Evolutionary conservation across 92 coral and sea anemone species (phyloP), one percentile per base, ranked within the genome.

Genomic region (Montipora capitata): DNA sequence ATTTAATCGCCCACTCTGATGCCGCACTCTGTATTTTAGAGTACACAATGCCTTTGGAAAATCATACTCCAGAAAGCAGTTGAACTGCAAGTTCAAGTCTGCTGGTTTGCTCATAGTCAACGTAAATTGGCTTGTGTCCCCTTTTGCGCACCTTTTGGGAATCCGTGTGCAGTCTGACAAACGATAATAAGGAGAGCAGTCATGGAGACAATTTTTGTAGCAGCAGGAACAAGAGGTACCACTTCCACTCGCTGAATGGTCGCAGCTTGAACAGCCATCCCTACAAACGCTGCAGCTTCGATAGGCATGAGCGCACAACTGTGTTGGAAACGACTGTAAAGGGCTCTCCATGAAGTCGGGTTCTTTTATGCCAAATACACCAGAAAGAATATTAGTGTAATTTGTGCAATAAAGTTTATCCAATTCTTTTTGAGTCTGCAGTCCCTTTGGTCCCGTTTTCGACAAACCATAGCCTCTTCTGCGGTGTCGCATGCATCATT

Each of bases 41-140:
- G 79, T 72, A 44, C 92, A 94, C 51, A 94, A 80, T 11, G 79
- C 79, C 66, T 41, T 59, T 3, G 98, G 98, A 14, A 59, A 72
- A 14, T 89, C 77, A 40, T 76, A 80, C 20, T 92, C 78, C 43
- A 94, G 79, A 40, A 82, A 94, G 76, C 98, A 94, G 91, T 92
- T 94, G 76, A 85, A 94, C 27, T 69, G 61, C 11, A 92, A 71
- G 39, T 75, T 73, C 76, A 94, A 78, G 68, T 92, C 85, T 2
- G 68, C 56, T 16, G 94, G 80, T 62, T 82, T 93, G 43, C 79
- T 65, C 51, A 87, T 87, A 39, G 79, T 40, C 70, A 94, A 65
- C 0, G 80, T 48, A 61, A 94, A 92, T 72, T 92, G 95, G 71
- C 95, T 94, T 9, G 95, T 91, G 67, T 94, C 94, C 3, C 98